Percentiles rank a stretch among this genome's conserved stretches.
phyloP scores from a whole-genome alignment of 2,113 vertebrate genomes.

The Galeopterus variegatus region DNA sequence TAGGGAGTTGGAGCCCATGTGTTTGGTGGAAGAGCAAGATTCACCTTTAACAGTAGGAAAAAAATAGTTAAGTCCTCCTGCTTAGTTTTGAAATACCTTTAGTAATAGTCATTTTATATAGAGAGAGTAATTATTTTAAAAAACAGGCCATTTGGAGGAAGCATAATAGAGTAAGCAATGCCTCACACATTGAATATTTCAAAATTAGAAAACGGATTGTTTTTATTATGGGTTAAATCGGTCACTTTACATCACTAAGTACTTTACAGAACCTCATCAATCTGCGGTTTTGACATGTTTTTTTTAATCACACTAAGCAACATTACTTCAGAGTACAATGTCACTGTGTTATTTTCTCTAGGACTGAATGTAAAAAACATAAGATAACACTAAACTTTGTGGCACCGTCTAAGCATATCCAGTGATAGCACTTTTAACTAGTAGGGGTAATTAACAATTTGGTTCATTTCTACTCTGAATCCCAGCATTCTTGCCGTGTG shows the following conservation, averaged over 20 bases:
- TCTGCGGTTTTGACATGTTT: conserved; percentile 44
- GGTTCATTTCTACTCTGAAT: conserved; percentile 22
- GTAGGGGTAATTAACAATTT: not conserved
- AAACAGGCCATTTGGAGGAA: conserved; percentile 38
- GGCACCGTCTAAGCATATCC: not conserved
- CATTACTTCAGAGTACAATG: conserved; percentile 3
- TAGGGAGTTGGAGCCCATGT: not conserved
- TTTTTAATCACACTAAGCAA: conserved; percentile 51
- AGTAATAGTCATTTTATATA: conserved; percentile 59
- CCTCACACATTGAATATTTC: not conserved
- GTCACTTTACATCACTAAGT: conserved; percentile 24
- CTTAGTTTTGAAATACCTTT: conserved; percentile 53
- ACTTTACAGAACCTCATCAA: conserved; percentile 52
- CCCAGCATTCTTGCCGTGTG: not conserved
- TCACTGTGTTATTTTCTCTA: conserved; percentile 1
- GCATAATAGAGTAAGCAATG: not conserved
- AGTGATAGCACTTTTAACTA: not conserved
- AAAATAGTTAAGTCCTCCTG: not conserved
- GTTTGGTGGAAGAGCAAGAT: conserved; percentile 29
- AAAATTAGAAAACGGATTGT: conserved; percentile 44
- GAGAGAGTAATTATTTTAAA: conserved; percentile 6
- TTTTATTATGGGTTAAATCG: conserved; percentile 57
- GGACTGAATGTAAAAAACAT: conserved; percentile 34
- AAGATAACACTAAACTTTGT: not conserved
- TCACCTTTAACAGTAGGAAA: conserved; percentile 44